These are phyloP conservation scores for Myotis pilosus DNA, from an alignment of 2,797 vertebrate genomes.

Conservation along the genomic window DNA sequence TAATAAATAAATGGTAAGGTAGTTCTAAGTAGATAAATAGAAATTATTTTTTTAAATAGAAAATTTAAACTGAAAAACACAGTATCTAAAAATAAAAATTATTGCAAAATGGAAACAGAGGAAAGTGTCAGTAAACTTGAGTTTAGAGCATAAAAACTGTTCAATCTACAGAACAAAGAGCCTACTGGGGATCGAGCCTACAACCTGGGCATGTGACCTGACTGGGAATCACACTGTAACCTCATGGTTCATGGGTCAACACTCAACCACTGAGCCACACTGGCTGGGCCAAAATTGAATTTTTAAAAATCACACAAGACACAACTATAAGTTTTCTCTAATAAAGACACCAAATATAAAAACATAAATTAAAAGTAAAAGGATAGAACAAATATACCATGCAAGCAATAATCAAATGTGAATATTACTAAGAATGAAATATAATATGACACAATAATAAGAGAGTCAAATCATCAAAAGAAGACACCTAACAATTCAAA, in stretches of 20 bases:
- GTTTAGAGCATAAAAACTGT: not conserved
- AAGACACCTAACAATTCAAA: not conserved
- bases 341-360: conserved; percentile 26
- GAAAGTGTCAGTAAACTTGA: not conserved
- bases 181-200: too few relatives aligned
- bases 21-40: not conserved
- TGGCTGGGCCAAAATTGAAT: not conserved
- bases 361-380: not conserved
- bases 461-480: not conserved
- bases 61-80: not conserved
- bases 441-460: not conserved
- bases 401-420: not conserved
- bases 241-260: too few relatives aligned
- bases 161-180: not conserved
- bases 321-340: not conserved
- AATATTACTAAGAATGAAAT: not conserved
- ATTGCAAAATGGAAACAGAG: not conserved
- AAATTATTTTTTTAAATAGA: not conserved
- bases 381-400: not conserved
- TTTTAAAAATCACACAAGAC: not conserved
- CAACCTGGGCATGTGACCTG: too few relatives aligned
- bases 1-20: not conserved
- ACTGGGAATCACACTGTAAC: too few relatives aligned
- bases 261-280: too few relatives aligned
- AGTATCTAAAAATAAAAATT: conserved; percentile 18